Evolutionary conservation across 2,797 vertebrate genomes (phyloP).

Genomic region (Numenius phaeopus): DNA sequence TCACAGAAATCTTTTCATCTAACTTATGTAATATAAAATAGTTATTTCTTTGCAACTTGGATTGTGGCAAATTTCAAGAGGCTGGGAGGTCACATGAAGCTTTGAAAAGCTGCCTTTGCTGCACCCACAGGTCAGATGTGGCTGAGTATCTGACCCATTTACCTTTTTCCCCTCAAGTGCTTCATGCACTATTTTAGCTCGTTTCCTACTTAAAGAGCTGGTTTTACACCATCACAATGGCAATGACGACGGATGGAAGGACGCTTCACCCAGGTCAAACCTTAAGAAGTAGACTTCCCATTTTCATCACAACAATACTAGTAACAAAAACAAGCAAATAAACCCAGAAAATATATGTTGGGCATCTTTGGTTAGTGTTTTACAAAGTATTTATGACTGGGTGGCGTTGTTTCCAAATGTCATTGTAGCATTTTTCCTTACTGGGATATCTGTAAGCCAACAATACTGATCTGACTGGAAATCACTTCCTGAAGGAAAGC

Average conservation of each 20-base stretch:
- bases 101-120: conserved; percentile 18
- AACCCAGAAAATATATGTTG: neutral
- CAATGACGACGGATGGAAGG: neutral
- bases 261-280: neutral
- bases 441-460: neutral
- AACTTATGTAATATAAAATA: neutral
- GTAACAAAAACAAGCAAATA: neutral
- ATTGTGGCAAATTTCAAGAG: conserved; percentile 2
- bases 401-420: neutral
- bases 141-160: neutral
- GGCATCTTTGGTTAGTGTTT: neutral
- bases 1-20: neutral
- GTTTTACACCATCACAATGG: neutral
- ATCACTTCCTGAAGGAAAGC: neutral
- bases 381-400: neutral
- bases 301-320: neutral
- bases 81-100: neutral
- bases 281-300: neutral
- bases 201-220: neutral
- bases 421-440: neutral
- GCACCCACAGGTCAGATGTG: neutral
- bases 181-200: neutral
- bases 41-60: neutral
- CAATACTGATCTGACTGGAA: neutral
- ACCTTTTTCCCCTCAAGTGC: neutral